Evolutionary conservation across 64 coral and sea anemone species (phyloP).

Genomic region (Pocillopora verrucosa): DNA sequence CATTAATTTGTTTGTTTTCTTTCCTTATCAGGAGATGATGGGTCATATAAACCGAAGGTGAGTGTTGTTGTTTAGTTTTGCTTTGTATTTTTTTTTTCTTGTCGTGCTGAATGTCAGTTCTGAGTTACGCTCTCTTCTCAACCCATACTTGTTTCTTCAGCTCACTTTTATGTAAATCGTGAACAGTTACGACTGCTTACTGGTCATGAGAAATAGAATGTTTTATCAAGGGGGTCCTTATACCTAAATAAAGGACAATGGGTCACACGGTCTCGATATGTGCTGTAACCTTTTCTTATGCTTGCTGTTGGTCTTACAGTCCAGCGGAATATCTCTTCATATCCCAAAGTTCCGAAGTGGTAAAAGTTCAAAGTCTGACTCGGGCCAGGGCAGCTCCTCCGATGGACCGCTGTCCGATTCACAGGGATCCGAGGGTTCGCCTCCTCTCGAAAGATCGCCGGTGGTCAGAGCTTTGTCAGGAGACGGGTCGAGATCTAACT

Average conservation of each 20-base stretch:
- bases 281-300: neutral
- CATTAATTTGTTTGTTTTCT: neutral
- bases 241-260: too few relatives aligned
- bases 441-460: slow-evolving; percentile 16
- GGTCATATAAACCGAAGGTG: slow-evolving; percentile 39
- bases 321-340: slow-evolving; percentile 55
- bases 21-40: slow-evolving; percentile 12
- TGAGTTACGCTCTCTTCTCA: too few relatives aligned
- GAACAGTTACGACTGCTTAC: too few relatives aligned
- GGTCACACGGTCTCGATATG: neutral
- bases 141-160: too few relatives aligned
- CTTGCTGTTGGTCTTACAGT: neutral
- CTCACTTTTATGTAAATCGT: too few relatives aligned
- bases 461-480: neutral
- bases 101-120: too few relatives aligned
- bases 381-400: slow-evolving; percentile 38
- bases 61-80: neutral
- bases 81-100: neutral
- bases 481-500: slow-evolving; percentile 51
- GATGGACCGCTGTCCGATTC: slow-evolving; percentile 55
- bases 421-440: slow-evolving; percentile 40
- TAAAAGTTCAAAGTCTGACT: slow-evolving; percentile 54
- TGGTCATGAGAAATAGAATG: too few relatives aligned
- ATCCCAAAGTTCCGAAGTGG: slow-evolving; percentile 59
- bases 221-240: too few relatives aligned